Base-by-base conservation (phyloP, 2,113 vertebrate species). In the Benitochromis conjunctus region DNA sequence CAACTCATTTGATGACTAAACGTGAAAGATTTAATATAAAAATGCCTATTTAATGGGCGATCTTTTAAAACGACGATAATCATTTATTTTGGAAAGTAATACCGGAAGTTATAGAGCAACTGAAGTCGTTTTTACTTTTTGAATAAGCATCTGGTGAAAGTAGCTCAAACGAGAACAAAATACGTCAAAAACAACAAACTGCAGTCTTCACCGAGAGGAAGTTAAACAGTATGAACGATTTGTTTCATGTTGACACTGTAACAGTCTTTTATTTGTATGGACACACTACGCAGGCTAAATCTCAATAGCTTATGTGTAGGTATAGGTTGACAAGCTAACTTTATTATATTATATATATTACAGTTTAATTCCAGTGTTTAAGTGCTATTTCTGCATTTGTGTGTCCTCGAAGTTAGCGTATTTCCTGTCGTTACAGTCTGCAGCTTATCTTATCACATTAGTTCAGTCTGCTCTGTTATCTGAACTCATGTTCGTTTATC, bases 31-130 rank as follows among this genome's bases (percentile, higher is more conserved):
- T 11, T 64, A 10, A 64, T 64, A 64, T 64, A 64, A 38, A 66
- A 38, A 66, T 66, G 62, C 13, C 34, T 66, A 38, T 38, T 66
- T 21, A 66, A 0, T 21, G 4, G 11, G 62, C 6, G 19, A 66
- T 0, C 0, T 18, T 46, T 71, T 7, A 46, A 46, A 46, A 71
- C 21, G 0, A 11, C 51, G 26, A 74, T 11, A 19, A 64, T 5
- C 8, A 3, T 51, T 80, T 91, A 91, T 91, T 92, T 86, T 89
- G 88, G 80, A 88, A 57, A 18, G 2, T 0, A 4, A 0, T 4
- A 66, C 38, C 91, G 88, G 91, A 92, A 31, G 79, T 79, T 7
- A 0, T 2, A 5, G 3, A 46, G 1, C 21, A 19, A 54, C 4
- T 5, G 3, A 9, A 3, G 6, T 0, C 14, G 1, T 1, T 4